A percentile compares a stretch with the other conserved stretches of the same genome.
Conservation (phyloP, 2,797 vertebrate genomes). For the Hipposideros larvatus region DNA sequence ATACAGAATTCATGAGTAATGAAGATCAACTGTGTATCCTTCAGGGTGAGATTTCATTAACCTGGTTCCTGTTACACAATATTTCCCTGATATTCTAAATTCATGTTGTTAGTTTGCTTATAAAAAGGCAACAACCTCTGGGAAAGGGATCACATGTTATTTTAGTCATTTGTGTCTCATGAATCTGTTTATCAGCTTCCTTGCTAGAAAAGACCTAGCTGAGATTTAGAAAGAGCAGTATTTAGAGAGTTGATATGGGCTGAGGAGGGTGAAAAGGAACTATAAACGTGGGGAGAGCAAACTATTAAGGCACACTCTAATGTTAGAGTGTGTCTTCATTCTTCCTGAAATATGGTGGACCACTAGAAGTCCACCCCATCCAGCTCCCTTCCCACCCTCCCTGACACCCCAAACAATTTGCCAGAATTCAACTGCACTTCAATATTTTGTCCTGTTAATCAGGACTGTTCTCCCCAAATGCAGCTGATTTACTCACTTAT, state of each 20-base stretch:
- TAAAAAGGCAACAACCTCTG: background rate
- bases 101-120: background rate
- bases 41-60: background rate
- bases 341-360: background rate
- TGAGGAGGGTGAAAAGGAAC: background rate
- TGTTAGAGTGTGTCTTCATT: background rate
- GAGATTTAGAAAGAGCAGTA: background rate
- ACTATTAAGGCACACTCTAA: background rate
- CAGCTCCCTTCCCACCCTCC: no score
- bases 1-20: background rate
- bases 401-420: background rate
- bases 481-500: background rate
- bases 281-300: background rate
- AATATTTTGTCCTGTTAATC: background rate
- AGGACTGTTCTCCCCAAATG: background rate
- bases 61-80: background rate
- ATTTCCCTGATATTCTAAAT: background rate
- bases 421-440: background rate
- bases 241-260: background rate
- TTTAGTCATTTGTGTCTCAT: background rate
- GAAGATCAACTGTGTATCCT: background rate
- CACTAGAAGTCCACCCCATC: background rate
- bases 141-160: background rate
- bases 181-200: background rate
- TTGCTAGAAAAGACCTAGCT: background rate